Base-by-base conservation (phyloP, 2,113 vertebrate genomes). In the Isichthys henryi region DNA sequence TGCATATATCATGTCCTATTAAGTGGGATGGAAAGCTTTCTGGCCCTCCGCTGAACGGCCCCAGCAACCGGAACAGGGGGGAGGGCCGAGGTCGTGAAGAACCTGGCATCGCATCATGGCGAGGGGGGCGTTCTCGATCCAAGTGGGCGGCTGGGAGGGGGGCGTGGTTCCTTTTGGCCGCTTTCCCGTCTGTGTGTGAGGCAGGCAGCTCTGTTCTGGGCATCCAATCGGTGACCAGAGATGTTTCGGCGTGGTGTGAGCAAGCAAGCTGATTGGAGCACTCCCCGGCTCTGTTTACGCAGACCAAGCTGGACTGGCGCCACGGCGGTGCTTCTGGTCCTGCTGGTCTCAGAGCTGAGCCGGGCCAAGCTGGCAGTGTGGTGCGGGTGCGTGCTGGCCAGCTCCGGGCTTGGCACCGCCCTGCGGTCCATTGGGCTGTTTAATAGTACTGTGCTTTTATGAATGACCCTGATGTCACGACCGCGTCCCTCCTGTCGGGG, bases 381-480 rank as follows among this genome's bases (percentile, higher is more conserved):
- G 85, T 84, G 45, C 39, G 45, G 82, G 82, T 48, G 82, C 21
- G 8, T 48, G 82, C 45, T 84, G 82, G 39, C 31, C 45, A 11
- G 43, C 85, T 23, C 5, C 3, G 13, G 82, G 21, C 35, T 46
- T 84, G 49, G 85, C 85, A 52, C 15, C n/a, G 23, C 27, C 23
- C 27, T 86, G 49, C n/a, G 10, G 46, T 84, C 82, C 17, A 39
- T 46, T 84, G 74, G 82, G 45, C 82, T n/a, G 82, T 84, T 46
- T 84, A 48, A 43, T 80, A 80, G 74, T 80, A 43, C 31, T 19
- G 35, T 80, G 74, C 17, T 45, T 45, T 84, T 84, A 84, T 84
- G 82, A 84, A 84, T 45, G 82, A 84, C 45, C 43, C 82, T 84
- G 82, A 84, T 84, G 39, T 84, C 82, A 84, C 35, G 74, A 80